Evolutionary conservation across 2,888 invertebrate genomes (phyloP).

Genomic region (Apamea crenata): DNA sequence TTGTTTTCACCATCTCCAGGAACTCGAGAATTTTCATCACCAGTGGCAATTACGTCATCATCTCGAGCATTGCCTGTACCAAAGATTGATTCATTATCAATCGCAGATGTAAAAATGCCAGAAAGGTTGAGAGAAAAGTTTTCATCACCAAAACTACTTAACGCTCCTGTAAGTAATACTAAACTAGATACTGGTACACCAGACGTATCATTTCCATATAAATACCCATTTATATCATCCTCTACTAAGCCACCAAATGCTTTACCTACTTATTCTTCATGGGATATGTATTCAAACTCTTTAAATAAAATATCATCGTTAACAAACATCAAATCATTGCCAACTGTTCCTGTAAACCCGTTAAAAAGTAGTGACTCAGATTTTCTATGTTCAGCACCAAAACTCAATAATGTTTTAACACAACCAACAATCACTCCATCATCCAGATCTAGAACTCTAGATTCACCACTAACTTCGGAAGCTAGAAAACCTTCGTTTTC

Average conservation of each 20-base stretch:
- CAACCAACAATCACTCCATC: neutral
- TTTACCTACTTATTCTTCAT: neutral
- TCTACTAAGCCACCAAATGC: neutral
- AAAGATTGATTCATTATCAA: slow-evolving; percentile 43
- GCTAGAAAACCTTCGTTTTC: neutral
- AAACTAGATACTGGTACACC: neutral
- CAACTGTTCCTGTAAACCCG: slow-evolving; percentile 25
- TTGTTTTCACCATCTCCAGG: neutral
- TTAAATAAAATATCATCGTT: slow-evolving; percentile 9
- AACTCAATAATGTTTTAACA: neutral
- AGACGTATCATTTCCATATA: neutral
- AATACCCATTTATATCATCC: neutral
- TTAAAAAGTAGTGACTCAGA: neutral
- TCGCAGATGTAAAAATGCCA: slow-evolving; percentile 44
- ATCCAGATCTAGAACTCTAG: neutral
- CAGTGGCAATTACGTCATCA: slow-evolving; percentile 12
- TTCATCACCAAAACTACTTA: neutral
- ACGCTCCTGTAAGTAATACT: neutral
- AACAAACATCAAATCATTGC: slow-evolving; percentile 19
- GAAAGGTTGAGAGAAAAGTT: slow-evolving; percentile 6
- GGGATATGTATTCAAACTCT: neutral
- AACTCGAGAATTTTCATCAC: slow-evolving; percentile 20
- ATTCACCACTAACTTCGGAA: neutral
- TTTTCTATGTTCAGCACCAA: neutral
- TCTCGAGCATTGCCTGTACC: slow-evolving; percentile 52